Conservation (phyloP, 2,888 invertebrate genomes). For the Unio delphinus region DNA sequence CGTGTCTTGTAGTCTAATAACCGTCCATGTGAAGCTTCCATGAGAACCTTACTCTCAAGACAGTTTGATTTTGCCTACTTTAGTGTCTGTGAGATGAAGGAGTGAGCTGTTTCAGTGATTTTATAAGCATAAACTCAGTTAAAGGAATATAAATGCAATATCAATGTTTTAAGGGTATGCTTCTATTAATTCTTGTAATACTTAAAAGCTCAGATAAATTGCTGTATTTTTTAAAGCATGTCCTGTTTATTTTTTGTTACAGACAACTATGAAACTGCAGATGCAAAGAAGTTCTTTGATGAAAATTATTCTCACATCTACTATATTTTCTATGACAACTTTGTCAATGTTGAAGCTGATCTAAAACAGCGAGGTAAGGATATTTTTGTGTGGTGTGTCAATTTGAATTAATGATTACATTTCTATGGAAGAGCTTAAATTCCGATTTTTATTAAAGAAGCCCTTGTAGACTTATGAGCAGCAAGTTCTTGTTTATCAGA, state of each 20-base stretch:
- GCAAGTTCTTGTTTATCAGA: too few relatives aligned
- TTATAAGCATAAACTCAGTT: too few relatives aligned
- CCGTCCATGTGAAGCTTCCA: too few relatives aligned
- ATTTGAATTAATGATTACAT: neutral
- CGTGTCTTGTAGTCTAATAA: too few relatives aligned
- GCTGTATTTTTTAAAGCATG: neutral
- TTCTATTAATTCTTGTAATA: too few relatives aligned
- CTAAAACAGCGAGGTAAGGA: conserved; percentile 89
- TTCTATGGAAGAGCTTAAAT: neutral
- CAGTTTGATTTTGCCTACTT: too few relatives aligned
- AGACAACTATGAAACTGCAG: conserved; percentile 78
- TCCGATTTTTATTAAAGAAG: neutral
- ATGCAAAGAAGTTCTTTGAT: conserved; percentile 93
- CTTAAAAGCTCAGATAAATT: too few relatives aligned
- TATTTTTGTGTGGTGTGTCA: neutral
- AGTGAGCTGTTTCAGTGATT: too few relatives aligned
- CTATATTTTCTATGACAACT: conserved; percentile 94
- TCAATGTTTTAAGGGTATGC: too few relatives aligned
- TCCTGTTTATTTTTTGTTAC: conserved; percentile 24
- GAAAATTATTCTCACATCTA: conserved; percentile 96
- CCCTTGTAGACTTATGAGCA: neutral
- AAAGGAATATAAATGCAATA: too few relatives aligned
- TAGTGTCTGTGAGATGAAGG: too few relatives aligned
- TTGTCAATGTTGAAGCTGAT: conserved; percentile 92
- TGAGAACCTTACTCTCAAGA: too few relatives aligned